A percentile compares a stretch with the other conserved stretches of the same genome.
Evolutionary conservation across 1,140 invertebrate genomes (phyloP).

Genomic region (Batillaria attramentaria): DNA sequence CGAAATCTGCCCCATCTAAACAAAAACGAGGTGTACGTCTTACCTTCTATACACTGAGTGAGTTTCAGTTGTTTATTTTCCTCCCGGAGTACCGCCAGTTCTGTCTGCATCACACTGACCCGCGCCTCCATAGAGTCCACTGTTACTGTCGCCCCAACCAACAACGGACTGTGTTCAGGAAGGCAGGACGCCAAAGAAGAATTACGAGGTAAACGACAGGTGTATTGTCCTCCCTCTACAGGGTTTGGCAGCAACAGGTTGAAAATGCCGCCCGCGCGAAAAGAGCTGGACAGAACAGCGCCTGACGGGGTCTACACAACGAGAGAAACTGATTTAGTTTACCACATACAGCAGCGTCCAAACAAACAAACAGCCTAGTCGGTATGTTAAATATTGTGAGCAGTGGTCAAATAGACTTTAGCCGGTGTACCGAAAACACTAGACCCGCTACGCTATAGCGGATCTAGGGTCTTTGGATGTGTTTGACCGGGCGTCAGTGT

Average conservation of each 20-base stretch:
- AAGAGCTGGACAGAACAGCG: neutral
- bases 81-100: neutral
- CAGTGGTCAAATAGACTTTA: too few relatives aligned
- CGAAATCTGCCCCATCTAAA: too few relatives aligned
- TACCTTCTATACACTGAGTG: too few relatives aligned
- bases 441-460: too few relatives aligned
- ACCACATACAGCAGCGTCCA: neutral
- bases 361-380: neutral
- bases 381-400: neutral
- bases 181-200: neutral
- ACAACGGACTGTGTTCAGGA: neutral
- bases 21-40: too few relatives aligned
- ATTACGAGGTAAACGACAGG: neutral
- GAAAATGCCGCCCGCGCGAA: neutral
- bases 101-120: neutral
- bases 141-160: neutral
- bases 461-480: too few relatives aligned
- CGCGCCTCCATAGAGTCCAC: neutral
- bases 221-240: constrained; percentile 4
- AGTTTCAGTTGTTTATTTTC: neutral
- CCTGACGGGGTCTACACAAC: neutral
- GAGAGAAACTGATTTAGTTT: too few relatives aligned
- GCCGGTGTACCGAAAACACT: too few relatives aligned
- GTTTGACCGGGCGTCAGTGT: neutral
- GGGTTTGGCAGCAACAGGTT: neutral